These are phyloP conservation scores for Idaea dimidiata DNA, from an alignment of 2,888 invertebrate genomes.

Conservation along the genomic window DNA sequence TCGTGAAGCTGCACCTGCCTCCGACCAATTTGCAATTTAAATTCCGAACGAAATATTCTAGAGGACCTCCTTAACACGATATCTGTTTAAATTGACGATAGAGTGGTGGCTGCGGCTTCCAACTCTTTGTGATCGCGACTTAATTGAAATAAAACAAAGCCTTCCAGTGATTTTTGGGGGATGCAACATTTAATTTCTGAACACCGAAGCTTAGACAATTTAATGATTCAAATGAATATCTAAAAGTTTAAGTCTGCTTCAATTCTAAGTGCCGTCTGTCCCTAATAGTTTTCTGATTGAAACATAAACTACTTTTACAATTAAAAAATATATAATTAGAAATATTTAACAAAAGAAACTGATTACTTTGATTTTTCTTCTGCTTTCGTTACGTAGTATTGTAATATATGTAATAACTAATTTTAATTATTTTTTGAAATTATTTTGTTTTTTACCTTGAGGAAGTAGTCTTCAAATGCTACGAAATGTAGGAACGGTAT, in stretches of 20 bases:
- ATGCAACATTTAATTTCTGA: constrained; percentile 34
- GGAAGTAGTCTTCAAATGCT: no score
- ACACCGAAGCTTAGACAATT: constrained; percentile 32
- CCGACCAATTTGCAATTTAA: constrained; percentile 81
- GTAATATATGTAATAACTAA: no score
- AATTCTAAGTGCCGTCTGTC: no score
- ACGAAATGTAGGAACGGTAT: no score
- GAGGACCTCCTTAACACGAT: constrained; percentile 81
- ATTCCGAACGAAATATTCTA: constrained; percentile 75
- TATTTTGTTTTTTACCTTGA: no score
- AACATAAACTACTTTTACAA: no score
- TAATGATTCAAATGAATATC: constrained; percentile 20
- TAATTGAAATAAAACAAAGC: constrained; percentile 79
- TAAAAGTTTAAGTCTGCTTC: background rate
- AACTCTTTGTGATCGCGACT: constrained; percentile 73
- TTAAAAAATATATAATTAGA: no score
- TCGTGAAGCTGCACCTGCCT: constrained; percentile 75
- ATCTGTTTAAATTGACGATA: constrained; percentile 80
- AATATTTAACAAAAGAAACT: no score
- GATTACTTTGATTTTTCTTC: no score
- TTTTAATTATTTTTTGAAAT: no score
- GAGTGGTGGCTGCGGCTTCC: constrained; percentile 71
- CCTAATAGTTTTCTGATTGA: no score
- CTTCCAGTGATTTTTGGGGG: constrained; percentile 53
- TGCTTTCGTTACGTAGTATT: no score